Evolutionary conservation across 2,888 invertebrate species (phyloP).

Genomic region (Sarcophaga variegata): DNA sequence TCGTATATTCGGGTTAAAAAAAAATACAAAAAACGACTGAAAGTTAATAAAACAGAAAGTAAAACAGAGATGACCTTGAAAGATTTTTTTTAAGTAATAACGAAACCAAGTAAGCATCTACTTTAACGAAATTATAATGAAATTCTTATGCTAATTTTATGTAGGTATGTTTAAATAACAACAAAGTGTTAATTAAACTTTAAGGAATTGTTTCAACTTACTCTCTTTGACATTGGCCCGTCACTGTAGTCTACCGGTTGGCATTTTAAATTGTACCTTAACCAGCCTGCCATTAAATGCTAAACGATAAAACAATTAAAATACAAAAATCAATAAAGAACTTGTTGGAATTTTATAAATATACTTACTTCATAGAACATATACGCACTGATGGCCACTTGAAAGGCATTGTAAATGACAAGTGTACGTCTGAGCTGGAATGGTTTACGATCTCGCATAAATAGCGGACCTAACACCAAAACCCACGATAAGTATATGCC

Average conservation of each 20-base stretch:
- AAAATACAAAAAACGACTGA: not conserved
- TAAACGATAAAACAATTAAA: slow-evolving; percentile 78
- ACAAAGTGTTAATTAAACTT: too few relatives aligned
- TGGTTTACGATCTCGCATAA: slow-evolving; percentile 94
- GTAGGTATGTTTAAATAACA: not conserved
- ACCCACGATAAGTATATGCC: slow-evolving; percentile 89
- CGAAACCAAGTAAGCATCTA: not conserved
- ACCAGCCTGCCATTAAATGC: slow-evolving; percentile 96
- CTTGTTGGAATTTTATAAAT: not conserved
- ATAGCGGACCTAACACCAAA: slow-evolving; percentile 90
- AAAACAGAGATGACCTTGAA: not conserved
- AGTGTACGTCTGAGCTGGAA: slow-evolving; percentile 90
- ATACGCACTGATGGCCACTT: slow-evolving; percentile 92
- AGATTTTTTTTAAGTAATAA: not conserved
- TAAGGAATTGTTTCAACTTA: slow-evolving; percentile 82
- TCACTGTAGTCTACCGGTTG: slow-evolving; percentile 97
- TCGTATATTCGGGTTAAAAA: not conserved
- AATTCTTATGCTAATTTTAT: not conserved
- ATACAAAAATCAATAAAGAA: not conserved
- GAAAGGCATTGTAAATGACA: slow-evolving; percentile 93
- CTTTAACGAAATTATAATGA: not conserved
- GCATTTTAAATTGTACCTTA: slow-evolving; percentile 94
- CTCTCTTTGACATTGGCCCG: slow-evolving; percentile 91
- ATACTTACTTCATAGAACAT: slow-evolving; percentile 94
- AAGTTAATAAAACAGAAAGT: not conserved